These are phyloP conservation scores for Araneus ventricosus DNA, from an alignment of 1,140 invertebrate species.

Conservation along the genomic window DNA sequence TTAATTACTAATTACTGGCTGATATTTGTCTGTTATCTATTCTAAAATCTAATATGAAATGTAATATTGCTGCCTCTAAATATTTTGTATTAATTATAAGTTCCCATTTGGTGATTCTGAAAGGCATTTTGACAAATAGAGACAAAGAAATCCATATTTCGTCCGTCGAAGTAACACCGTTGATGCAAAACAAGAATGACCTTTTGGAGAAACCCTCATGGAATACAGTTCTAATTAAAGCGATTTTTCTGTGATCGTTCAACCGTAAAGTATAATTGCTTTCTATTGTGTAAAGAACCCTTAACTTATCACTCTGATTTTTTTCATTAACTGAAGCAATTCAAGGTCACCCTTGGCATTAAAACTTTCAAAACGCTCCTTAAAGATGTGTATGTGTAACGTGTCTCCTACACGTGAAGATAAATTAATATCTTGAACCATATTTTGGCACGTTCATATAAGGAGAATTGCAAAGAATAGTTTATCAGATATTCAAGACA, in stretches of 20 bases:
- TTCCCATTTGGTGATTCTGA: too few species aligned
- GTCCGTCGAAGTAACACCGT: background rate
- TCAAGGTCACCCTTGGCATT: background rate
- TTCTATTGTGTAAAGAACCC: background rate
- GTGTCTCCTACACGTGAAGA: background rate
- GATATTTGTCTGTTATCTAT: too few species aligned
- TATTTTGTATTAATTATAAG: too few species aligned
- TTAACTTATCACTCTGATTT: background rate
- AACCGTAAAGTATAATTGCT: conserved; percentile 6
- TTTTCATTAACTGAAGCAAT: background rate
- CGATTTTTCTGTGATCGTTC: background rate
- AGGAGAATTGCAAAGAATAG: background rate
- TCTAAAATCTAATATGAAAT: too few species aligned
- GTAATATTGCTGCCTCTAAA: too few species aligned
- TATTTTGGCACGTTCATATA: background rate
- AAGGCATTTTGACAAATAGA: background rate
- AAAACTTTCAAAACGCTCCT: background rate
- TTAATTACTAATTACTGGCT: too few species aligned
- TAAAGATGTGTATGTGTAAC: background rate
- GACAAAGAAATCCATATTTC: background rate
- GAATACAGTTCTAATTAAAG: background rate
- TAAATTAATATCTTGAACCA: background rate
- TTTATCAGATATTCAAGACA: background rate
- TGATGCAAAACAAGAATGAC: background rate
- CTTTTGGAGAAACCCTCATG: background rate